Evolutionary conservation across 2,888 invertebrate genomes (phyloP), one percentile per base, ranked within the genome.

Genomic region (Polydrusus pterygomalis): DNA sequence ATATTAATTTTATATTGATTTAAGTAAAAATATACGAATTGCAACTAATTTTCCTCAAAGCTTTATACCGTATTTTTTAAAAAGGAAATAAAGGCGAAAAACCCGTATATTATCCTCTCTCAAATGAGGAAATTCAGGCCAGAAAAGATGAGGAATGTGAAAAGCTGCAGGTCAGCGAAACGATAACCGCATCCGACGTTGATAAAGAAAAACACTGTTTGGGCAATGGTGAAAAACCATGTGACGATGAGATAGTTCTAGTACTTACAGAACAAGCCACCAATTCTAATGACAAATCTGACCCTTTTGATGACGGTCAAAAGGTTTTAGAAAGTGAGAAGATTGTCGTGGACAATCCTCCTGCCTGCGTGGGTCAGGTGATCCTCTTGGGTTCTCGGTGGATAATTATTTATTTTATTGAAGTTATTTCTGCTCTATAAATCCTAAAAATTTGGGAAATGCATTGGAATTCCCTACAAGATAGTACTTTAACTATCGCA

Each of bases 341-440:
- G 58, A 60, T 56, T 43, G 62, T 54, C 34, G 20, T 69, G 15
- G 62, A 74, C n/a, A 63, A 71, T 68, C 43, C 74, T 67, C 49
- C 71, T 45, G 74, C 77, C 63, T 77, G 77, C 67, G 68, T 77
- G 25, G 77, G 77, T 45, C 77, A 77, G 77, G 77, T 77, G 77
- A 77, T 17, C 69, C 8, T 51, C 30, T 15, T 58, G 43, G 20
- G 58, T 72, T 47, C 45, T 60, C 18, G 49, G n/a, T 43, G 34
- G 62, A 56, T 34, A 13, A 47, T 20, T 18, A 18, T 70, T 54
- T 54, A 38, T 56, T 40, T 54, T 68, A 20, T 25, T 34, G 1
- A 5, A 40, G n/a, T n/a, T 17, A 8, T 11, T 10, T 38, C 40
- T 11, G 17, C 60, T 40, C 13, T 25, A 25, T 25, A 25, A n/a